A percentile compares a stretch with the other conserved stretches of the same genome.
These are phyloP conservation scores for Rotaria sp. DNA, from an alignment of 2,888 invertebrate genomes.

Conservation along the genomic window DNA sequence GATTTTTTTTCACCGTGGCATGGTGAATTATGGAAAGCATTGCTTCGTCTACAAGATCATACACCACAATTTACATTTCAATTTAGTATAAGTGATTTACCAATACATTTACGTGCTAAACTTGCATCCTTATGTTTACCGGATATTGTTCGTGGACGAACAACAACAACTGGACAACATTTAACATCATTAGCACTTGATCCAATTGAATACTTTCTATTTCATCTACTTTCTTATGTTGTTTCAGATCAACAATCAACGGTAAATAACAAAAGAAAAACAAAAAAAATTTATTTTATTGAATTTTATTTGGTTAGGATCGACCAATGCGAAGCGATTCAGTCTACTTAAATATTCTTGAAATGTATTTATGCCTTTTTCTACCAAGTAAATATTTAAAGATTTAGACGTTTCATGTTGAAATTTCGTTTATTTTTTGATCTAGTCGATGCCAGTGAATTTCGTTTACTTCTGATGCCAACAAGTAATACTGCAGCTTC, in stretches of 20 bases:
- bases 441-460: neutral
- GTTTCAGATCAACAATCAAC: neutral
- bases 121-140: neutral
- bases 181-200: neutral
- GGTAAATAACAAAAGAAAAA: neutral
- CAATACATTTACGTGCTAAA: neutral
- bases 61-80: neutral
- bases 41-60: neutral
- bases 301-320: neutral
- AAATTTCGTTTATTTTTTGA: neutral
- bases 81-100: neutral
- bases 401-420: neutral
- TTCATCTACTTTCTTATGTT: neutral
- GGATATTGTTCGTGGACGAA: neutral
- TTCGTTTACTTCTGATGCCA: neutral
- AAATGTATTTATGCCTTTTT: conserved; percentile 9
- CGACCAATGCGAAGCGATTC: neutral
- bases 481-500: neutral
- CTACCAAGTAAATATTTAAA: neutral
- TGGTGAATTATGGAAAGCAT: conserved; percentile 7
- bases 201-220: conserved; percentile 19
- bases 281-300: no score
- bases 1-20: neutral
- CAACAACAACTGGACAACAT: neutral
- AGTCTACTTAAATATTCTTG: neutral